phyloP scores from a whole-genome alignment of 1,140 invertebrate genomes.

The Aphelinus certus region DNA sequence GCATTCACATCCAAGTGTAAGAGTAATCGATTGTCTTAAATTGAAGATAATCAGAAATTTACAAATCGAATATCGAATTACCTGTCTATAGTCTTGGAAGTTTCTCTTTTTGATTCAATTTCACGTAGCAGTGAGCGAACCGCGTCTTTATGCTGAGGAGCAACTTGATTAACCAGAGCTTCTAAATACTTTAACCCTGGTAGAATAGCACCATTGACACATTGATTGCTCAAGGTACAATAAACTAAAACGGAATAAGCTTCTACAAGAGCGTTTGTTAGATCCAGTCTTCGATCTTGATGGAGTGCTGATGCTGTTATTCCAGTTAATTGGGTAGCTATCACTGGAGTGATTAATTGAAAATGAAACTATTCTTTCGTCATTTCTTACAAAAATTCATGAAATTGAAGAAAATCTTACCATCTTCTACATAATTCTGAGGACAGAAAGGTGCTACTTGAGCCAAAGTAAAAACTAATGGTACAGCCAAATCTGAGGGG shows the following conservation, averaged over 20 bases:
- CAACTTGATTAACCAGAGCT: conserved; percentile 61
- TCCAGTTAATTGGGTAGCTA: conserved; percentile 71
- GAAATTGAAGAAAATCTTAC: conserved; percentile 50
- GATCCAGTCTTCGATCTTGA: conserved; percentile 68
- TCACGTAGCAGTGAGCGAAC: conserved; percentile 66
- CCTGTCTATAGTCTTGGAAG: conserved; percentile 60
- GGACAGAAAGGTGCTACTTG: conserved; percentile 66
- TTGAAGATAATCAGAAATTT: background rate
- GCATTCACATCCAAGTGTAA: background rate
- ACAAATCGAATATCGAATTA: conserved; percentile 33
- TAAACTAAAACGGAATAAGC: conserved; percentile 75
- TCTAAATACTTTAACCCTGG: conserved; percentile 69
- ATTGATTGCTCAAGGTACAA: conserved; percentile 67
- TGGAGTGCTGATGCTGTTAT: conserved; percentile 70
- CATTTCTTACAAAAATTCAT: conserved; percentile 2
- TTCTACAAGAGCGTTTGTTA: conserved; percentile 72
- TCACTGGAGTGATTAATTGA: conserved; percentile 65
- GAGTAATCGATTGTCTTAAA: background rate
- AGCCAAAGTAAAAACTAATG: conserved; percentile 66
- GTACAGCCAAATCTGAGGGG: conserved; percentile 60
- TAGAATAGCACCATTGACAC: conserved; percentile 61
- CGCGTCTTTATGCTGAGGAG: conserved; percentile 65
- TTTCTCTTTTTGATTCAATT: conserved; percentile 63
- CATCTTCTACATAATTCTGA: conserved; percentile 68
- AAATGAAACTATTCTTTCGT: too few relatives aligned